phyloP scores from a whole-genome alignment of 2,797 vertebrate genomes.

The Spea hammondii region DNA sequence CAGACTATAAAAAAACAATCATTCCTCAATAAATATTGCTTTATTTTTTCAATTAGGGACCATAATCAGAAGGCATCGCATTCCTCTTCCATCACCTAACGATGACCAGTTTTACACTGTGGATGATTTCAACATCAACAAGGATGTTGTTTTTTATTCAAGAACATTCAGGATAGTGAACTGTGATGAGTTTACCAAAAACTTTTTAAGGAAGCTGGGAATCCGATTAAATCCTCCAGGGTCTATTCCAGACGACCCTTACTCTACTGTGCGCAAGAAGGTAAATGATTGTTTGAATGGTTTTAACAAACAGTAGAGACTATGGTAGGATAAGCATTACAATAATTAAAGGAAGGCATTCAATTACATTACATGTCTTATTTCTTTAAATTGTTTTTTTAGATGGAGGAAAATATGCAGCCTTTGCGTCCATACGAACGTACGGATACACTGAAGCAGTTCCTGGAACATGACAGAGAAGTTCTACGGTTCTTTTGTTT shows the following conservation, averaged over 20 bases:
- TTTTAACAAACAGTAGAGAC: too few relatives aligned
- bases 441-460: slow-evolving; percentile 76
- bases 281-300: slow-evolving; percentile 60
- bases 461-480: slow-evolving; percentile 79
- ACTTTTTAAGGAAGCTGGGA: slow-evolving; percentile 82
- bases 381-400: not conserved
- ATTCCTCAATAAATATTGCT: too few relatives aligned
- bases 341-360: too few relatives aligned
- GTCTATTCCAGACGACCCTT: slow-evolving; percentile 76
- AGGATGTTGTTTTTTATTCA: slow-evolving; percentile 77
- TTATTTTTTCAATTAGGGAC: slow-evolving; percentile 69
- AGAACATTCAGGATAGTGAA: slow-evolving; percentile 77
- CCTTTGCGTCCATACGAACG: slow-evolving; percentile 80
- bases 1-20: too few relatives aligned
- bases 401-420: slow-evolving; percentile 70
- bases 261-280: slow-evolving; percentile 70
- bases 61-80: slow-evolving; percentile 77
- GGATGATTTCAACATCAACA: slow-evolving; percentile 83
- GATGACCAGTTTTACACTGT: slow-evolving; percentile 82
- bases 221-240: slow-evolving; percentile 68
- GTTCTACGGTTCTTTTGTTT: slow-evolving; percentile 84
- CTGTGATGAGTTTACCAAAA: slow-evolving; percentile 83
- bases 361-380: too few relatives aligned
- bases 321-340: too few relatives aligned
- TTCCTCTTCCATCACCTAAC: slow-evolving; percentile 81